These are phyloP conservation scores for Apeira syringaria DNA, from an alignment of 2,888 invertebrate genomes.

Conservation along the genomic window DNA sequence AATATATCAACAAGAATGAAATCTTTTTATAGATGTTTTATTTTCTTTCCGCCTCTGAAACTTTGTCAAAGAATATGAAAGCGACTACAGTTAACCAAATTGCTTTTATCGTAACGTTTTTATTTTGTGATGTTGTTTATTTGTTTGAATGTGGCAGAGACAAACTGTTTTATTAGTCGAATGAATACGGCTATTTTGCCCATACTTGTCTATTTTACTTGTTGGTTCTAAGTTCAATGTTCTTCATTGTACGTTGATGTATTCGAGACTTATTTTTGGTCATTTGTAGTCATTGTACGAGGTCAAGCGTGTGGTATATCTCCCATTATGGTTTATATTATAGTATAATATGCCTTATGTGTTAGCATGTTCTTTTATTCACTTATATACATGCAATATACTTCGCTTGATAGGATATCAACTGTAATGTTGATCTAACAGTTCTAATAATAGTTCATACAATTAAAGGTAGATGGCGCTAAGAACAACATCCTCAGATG, in stretches of 20 bases:
- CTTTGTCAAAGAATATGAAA: constrained; percentile 44
- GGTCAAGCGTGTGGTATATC: constrained; percentile 16
- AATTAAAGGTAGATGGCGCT: too few species aligned
- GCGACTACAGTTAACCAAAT: constrained; percentile 51
- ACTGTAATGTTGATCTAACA: too few species aligned
- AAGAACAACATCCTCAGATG: too few species aligned
- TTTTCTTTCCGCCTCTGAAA: constrained; percentile 32
- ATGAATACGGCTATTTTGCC: constrained; percentile 31
- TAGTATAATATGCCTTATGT: too few species aligned
- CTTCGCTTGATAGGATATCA: too few species aligned
- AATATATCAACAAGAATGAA: constrained; percentile 36
- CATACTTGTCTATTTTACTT: constrained; percentile 26
- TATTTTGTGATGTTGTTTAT: constrained; percentile 42
- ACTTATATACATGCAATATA: too few species aligned
- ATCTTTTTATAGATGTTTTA: constrained; percentile 38
- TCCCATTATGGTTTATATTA: too few species aligned
- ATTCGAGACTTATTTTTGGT: constrained; percentile 8
- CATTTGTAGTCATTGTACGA: constrained; percentile 6
- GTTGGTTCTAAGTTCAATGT: constrained; percentile 13
- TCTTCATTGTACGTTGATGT: constrained; percentile 6
- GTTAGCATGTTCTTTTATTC: too few species aligned
- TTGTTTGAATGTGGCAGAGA: constrained; percentile 38
- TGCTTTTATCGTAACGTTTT: constrained; percentile 49
- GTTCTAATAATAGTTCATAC: too few species aligned
- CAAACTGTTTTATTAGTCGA: constrained; percentile 45